Percentiles rank a stretch among this genome's conserved stretches.
phyloP scores from a whole-genome alignment of 1,140 invertebrate genomes.

The Hycleus cichorii region DNA sequence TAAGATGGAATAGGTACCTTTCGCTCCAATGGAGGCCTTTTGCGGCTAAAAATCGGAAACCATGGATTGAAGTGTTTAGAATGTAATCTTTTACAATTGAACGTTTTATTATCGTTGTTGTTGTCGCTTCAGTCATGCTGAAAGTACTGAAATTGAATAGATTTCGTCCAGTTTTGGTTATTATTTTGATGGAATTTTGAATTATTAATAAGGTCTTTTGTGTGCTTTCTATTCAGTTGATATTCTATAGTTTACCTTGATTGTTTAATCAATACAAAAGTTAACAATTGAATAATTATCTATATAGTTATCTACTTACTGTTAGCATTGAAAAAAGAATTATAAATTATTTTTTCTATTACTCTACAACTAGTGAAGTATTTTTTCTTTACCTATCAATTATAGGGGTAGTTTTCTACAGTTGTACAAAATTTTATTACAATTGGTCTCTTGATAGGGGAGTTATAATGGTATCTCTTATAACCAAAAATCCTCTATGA shows the following conservation, averaged over 20 bases:
- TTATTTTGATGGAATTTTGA: too few relatives aligned
- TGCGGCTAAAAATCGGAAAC: constrained; percentile 43
- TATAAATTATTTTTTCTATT: too few relatives aligned
- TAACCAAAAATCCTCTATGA: constrained; percentile 23
- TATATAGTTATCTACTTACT: too few relatives aligned
- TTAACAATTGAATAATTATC: background rate
- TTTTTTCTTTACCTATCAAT: too few relatives aligned
- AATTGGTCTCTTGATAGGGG: constrained; percentile 42
- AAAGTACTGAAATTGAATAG: too few relatives aligned
- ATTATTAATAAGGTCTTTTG: too few relatives aligned
- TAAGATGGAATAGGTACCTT: constrained; percentile 23
- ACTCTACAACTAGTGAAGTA: too few relatives aligned
- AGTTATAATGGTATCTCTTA: constrained; percentile 38
- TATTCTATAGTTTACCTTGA: background rate
- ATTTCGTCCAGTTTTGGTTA: too few relatives aligned
- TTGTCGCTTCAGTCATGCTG: too few relatives aligned
- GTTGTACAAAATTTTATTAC: constrained; percentile 44
- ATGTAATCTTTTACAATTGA: constrained; percentile 21
- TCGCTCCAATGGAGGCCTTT: constrained; percentile 42
- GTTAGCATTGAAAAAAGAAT: too few relatives aligned
- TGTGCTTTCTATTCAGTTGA: background rate
- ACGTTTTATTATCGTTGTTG: too few relatives aligned
- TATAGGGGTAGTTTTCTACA: too few relatives aligned
- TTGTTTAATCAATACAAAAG: background rate
- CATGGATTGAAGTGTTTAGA: constrained; percentile 43